Conservation (phyloP, 2,797 vertebrate species). For the Lutjanus argentimaculatus region DNA sequence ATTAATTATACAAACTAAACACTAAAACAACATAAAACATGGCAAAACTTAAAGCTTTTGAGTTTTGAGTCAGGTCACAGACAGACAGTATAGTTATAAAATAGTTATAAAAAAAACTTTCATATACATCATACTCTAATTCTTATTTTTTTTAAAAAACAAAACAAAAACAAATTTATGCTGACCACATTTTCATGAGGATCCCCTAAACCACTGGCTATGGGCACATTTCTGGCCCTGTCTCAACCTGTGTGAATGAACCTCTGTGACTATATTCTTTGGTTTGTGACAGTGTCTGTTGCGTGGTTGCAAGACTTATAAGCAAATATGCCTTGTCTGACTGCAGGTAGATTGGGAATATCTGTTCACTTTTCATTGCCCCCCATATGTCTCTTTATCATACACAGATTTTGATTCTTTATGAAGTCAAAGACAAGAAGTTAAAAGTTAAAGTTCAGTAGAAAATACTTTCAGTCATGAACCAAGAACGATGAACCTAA, state of each 20-base stretch:
- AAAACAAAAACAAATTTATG: background rate
- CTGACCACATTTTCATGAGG: background rate
- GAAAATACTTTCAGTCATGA: background rate
- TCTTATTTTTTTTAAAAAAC: too few species aligned
- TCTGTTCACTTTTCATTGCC: too few species aligned
- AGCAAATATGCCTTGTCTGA: conserved; percentile 38
- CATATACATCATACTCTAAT: too few species aligned
- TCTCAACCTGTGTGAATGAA: conserved; percentile 22
- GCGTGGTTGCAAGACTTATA: conserved; percentile 57
- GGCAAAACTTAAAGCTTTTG: too few species aligned
- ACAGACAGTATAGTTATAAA: too few species aligned
- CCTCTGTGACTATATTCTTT: conserved; percentile 8
- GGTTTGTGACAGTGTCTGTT: conserved; percentile 33
- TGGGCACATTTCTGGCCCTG: background rate
- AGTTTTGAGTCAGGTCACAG: too few species aligned
- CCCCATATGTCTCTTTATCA: background rate
- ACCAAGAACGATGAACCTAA: too few species aligned
- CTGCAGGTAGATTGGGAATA: background rate
- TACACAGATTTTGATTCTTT: background rate
- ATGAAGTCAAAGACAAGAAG: background rate
- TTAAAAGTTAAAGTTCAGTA: too few species aligned
- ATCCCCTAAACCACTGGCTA: background rate
- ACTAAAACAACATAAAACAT: too few species aligned
- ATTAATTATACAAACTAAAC: too few species aligned
- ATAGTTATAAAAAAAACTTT: too few species aligned